Evolutionary conservation across 2,113 vertebrate species (phyloP).

Genomic region (Pithys albifrons): DNA sequence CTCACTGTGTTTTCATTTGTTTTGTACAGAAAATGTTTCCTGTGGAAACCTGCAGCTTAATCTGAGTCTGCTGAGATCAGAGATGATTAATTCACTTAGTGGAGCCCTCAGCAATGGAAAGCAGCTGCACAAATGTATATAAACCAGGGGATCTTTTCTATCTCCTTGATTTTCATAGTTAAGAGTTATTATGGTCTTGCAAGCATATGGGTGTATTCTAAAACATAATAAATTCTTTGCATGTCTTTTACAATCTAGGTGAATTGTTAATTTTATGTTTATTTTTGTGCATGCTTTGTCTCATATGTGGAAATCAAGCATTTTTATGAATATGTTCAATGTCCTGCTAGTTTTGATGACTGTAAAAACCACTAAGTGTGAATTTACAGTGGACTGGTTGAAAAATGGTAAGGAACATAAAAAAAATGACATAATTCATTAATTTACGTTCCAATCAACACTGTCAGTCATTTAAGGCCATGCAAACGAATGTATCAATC

Average conservation of each 20-base stretch:
- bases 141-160: background rate
- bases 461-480: background rate
- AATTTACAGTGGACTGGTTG: background rate
- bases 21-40: background rate
- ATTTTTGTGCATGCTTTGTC: background rate
- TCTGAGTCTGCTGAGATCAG: background rate
- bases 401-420: background rate
- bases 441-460: background rate
- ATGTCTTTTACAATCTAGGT: background rate
- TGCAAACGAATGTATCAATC: background rate
- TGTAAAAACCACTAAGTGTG: background rate
- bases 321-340: background rate
- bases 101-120: conserved; percentile 8
- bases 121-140: background rate
- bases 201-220: background rate
- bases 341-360: background rate
- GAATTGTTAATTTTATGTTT: background rate
- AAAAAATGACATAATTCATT: background rate
- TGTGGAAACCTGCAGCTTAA: background rate
- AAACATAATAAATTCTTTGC: background rate
- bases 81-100: conserved; percentile 13
- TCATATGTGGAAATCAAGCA: background rate
- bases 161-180: background rate
- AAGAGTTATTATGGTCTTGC: background rate
- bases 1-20: background rate